Base-by-base conservation (phyloP, 2,888 invertebrate genomes). In the Drosophila histrio region DNA sequence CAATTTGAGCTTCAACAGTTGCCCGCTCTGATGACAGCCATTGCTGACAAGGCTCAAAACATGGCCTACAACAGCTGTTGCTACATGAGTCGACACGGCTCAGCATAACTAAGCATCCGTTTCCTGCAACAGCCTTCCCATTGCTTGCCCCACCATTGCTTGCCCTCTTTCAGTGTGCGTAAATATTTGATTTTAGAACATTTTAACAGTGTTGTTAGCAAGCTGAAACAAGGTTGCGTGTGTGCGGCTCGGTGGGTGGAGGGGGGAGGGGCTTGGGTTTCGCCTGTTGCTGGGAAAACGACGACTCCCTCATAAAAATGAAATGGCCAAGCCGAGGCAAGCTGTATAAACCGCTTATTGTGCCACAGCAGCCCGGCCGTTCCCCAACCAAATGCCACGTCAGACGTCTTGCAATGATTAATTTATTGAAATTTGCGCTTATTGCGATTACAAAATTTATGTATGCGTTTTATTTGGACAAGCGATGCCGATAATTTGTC, bases 401-500 rank as follows among this genome's bases (percentile, higher is more conserved):
- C 58, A 32, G 77, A 77, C 47, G 57, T 80, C 79, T 63, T 65
- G 61, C 64, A 72, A 82, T 82, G 87, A 82, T 87, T 82, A 82
- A 82, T 82, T 82, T 82, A 82, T 82, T 82, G 76, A 87, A 87
- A 82, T 81, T 85, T 85, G 64, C 70, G 87, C 82, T 82, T 85
- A 87, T 82, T 82, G 82, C 87, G 76, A 72, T 81, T 80, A 65
- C 44, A 52, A 67, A 78, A 81, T 81, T 85, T 87, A 82, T 87
- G 66, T 72, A 78, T 85, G 72, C 68, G 56, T 67, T 75, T 81
- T 82, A 72, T 79, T 84, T 74, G 82, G 71, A 73, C 73, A 76
- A 82, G 82, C 82, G 57, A 36, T 68, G 72, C 86, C 87, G 82
- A 82, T 88, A 79, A 88, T 88, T 89, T 88, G 84, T 89, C 88